Base-by-base conservation (phyloP, 1,140 invertebrate species). In the Magallana angulata region DNA sequence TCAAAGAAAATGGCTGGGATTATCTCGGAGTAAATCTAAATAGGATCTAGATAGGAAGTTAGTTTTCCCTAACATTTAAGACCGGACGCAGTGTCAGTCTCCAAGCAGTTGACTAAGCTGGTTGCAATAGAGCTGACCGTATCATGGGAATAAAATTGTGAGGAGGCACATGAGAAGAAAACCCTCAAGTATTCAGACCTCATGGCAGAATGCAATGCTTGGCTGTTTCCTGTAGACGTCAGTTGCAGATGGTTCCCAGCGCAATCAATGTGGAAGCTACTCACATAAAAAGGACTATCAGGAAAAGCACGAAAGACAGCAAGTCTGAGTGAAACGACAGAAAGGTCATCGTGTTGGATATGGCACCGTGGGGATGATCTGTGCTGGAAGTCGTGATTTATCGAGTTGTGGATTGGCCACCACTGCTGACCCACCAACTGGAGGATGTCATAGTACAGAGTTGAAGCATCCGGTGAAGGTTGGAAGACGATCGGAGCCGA, bases 231-330 rank as follows among this genome's bases (percentile, higher is more conserved):
- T 36, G 36, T 36, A 36, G 36, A 36, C 0, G 36, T 36, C 36
- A 36, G 36, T 36, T 0, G 57, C 82, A 89, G 87, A 84, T 83
- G 85, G 9, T 89, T 89, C 56, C 85, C 89, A 82, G 82, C 85
- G 24, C 85, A 82, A 16, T 89, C 86, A 36, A 58, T 85, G 1
- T 87, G 84, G 84, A 87, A 58, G 36, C 62, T 87, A 84, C 62
- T 86, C 1, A 56, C 8, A 24, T 7, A 18, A 85, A 24, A 86
- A 81, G 80, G 87, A 7, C 62, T 87, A 30, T 84, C 68, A 30
- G 36, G 57, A 12, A 64, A 7, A 82, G 80, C n/a, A 58, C 1
- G 82, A 5, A 89, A 87, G 12, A 89, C 60, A 14, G 62, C 58
- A 57, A 36, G 1, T 36, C 36, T 36, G 36, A 1, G 36, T 3